A percentile compares a stretch with the other conserved stretches of the same genome.
These are phyloP conservation scores for Heliconius eleuchia DNA, from an alignment of 1,140 invertebrate species.

Conservation along the genomic window DNA sequence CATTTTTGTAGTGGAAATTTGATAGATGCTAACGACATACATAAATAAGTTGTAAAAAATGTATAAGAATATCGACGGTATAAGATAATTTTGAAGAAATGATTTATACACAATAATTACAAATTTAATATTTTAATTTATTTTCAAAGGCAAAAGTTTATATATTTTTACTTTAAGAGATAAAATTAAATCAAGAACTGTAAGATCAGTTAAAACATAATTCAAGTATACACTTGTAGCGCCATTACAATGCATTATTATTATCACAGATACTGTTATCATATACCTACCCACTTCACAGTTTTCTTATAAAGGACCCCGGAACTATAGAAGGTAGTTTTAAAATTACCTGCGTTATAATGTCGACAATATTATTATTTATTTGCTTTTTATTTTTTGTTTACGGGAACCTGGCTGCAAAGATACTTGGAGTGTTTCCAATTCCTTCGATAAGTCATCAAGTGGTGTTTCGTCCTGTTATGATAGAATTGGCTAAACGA, in stretches of 20 bases:
- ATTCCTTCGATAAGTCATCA: slow-evolving; percentile 59
- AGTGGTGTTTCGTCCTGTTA: slow-evolving; percentile 72
- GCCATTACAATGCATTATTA: neutral
- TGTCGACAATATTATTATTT: neutral
- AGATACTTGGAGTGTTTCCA: slow-evolving; percentile 78
- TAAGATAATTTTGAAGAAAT: too few species aligned
- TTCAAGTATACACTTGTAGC: neutral
- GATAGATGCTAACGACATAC: too few species aligned
- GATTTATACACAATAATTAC: too few species aligned
- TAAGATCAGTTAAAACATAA: too few species aligned
- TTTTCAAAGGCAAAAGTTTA: too few species aligned
- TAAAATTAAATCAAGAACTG: too few species aligned
- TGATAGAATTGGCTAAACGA: slow-evolving; percentile 63
- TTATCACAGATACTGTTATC: neutral
- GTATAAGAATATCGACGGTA: too few species aligned
- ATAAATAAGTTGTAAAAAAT: too few species aligned
- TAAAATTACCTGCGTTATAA: neutral
- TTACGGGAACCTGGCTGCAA: slow-evolving; percentile 42
- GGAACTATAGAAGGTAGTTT: neutral
- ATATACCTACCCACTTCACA: neutral
- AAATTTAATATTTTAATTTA: too few species aligned
- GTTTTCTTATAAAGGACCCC: neutral
- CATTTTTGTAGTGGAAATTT: too few species aligned
- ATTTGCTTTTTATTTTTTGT: neutral
- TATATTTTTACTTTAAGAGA: too few species aligned